Evolutionary conservation across 2,888 invertebrate genomes (phyloP).

Genomic region (Criorhina ranunculi): DNA sequence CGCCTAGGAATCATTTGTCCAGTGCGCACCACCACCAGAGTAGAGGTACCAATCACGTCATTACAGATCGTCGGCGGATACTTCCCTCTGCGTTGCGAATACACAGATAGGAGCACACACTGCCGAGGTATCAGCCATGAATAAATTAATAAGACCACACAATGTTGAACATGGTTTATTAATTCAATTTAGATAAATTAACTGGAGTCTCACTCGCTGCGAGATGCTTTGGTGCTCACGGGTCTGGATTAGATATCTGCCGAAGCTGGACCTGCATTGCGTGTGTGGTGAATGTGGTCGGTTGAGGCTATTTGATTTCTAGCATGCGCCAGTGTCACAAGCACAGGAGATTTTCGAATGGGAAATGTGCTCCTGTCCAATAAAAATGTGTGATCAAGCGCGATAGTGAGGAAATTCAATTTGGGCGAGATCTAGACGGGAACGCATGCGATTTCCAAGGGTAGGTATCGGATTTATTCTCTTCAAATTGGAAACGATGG

Average conservation of each 20-base stretch:
- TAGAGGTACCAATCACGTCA: conserved; percentile 64
- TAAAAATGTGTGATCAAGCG: conserved; percentile 73
- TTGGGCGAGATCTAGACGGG: conserved; percentile 21
- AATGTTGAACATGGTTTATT: conserved; percentile 85
- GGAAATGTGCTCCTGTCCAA: conserved; percentile 76
- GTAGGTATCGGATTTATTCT: conserved; percentile 20
- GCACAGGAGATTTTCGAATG: conserved; percentile 56
- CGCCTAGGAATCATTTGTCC: conserved; percentile 61
- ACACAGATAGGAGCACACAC: conserved; percentile 54
- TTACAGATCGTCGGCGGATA: conserved; percentile 30
- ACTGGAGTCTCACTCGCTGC: conserved; percentile 80
- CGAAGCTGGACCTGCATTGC: conserved; percentile 60
- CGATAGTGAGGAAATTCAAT: conserved; percentile 36
- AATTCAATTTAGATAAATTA: conserved; percentile 85
- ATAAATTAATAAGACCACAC: conserved; percentile 83
- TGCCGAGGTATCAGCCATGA: conserved; percentile 77
- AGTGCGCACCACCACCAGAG: conserved; percentile 9
- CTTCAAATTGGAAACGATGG: conserved; percentile 38
- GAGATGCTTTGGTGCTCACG: conserved; percentile 65
- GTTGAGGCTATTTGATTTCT: conserved; percentile 64
- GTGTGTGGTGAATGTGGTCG: conserved; percentile 58
- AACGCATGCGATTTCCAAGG: conserved; percentile 43
- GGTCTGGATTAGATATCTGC: conserved; percentile 57
- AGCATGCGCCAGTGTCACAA: conserved; percentile 76
- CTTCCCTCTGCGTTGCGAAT: conserved; percentile 21